A percentile compares a stretch with the other conserved stretches of the same genome.
These are phyloP conservation scores for Myrmecophaga tridactyla DNA, from an alignment of 2,113 vertebrate species.

Conservation along the genomic window DNA sequence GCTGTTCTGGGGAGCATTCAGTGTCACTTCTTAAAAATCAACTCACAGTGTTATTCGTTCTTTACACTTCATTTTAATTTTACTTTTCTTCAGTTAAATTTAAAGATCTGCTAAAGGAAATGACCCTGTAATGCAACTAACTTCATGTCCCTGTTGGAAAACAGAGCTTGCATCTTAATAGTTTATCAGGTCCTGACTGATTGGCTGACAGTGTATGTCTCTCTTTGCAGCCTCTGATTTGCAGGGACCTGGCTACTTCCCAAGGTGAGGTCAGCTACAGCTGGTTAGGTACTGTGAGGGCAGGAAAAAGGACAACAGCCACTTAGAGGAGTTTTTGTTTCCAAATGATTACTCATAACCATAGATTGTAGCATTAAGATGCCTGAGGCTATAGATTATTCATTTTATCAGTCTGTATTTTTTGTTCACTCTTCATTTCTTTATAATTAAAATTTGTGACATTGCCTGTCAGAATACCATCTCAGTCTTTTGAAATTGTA, in stretches of 20 bases:
- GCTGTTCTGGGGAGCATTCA: not conserved
- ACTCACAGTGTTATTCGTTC: not conserved
- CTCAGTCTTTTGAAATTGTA: constrained; percentile 74
- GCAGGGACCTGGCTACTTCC: not conserved
- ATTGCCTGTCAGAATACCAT: constrained; percentile 42
- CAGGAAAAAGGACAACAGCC: constrained; percentile 72
- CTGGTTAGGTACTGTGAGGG: constrained; percentile 51
- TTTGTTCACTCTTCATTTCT: constrained; percentile 67
- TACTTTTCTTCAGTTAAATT: not conserved
- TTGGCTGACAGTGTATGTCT: not conserved
- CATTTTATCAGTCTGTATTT: constrained; percentile 70
- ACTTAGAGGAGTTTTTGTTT: constrained; percentile 64
- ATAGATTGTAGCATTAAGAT: constrained; percentile 62
- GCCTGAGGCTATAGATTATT: constrained; percentile 61
- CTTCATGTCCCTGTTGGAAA: not conserved
- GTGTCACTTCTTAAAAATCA: not conserved
- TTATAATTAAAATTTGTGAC: constrained; percentile 69
- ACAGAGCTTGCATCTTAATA: not conserved
- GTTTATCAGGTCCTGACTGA: not conserved
- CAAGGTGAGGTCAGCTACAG: constrained; percentile 29
- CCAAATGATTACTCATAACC: constrained; percentile 57
- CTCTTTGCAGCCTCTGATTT: not conserved
- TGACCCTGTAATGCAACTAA: not conserved
- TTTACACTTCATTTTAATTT: constrained; percentile 30
- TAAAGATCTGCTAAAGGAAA: not conserved